Conservation (phyloP, 1,140 invertebrate genomes). For the Cyphomyrmex costatus region DNA sequence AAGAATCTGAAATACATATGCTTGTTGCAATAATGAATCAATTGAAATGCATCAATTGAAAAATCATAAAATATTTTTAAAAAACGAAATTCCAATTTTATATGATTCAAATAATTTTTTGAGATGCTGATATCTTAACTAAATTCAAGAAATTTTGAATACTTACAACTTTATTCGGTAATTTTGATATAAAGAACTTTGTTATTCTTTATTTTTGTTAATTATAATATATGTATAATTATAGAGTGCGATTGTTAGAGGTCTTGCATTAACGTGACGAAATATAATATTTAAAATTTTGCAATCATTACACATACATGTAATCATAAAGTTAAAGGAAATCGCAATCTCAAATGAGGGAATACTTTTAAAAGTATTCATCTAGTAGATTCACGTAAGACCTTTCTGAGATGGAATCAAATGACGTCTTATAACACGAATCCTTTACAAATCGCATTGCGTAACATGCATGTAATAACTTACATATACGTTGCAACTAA, state of each 20-base stretch:
- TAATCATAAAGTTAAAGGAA: no score
- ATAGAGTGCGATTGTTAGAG: no score
- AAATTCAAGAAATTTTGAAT: background rate
- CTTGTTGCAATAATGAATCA: background rate
- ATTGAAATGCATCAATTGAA: background rate
- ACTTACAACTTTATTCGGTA: background rate
- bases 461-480: background rate
- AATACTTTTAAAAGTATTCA: no score
- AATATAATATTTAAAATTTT: no score
- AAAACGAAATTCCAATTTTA: conserved; percentile 3
- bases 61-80: background rate
- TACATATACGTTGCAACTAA: background rate
- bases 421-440: background rate
- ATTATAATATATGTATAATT: no score
- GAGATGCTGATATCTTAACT: background rate
- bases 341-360: no score
- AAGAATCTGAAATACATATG: background rate
- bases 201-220: background rate
- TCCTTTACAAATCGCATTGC: background rate
- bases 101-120: background rate
- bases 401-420: background rate
- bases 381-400: no score
- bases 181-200: background rate
- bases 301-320: no score
- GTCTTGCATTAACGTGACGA: no score